Evolutionary conservation across 2,797 vertebrate species (phyloP).

Genomic region (Huso huso): DNA sequence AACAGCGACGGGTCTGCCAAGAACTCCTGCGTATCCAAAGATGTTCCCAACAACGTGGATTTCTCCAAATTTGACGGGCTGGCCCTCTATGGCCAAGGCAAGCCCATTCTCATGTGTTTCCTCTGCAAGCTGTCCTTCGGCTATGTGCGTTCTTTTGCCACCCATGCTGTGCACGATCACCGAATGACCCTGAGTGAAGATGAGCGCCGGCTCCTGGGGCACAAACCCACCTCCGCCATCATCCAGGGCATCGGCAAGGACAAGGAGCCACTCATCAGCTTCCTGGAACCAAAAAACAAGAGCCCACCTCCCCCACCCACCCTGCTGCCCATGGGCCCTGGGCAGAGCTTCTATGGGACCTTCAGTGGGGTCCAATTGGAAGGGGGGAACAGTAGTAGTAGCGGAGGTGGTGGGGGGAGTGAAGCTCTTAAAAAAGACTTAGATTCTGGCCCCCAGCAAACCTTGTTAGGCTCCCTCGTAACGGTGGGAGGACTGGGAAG

Average conservation of each 20-base stretch:
- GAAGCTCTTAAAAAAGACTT: slow-evolving; percentile 71
- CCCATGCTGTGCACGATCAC: slow-evolving; percentile 97
- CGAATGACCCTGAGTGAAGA: slow-evolving; percentile 97
- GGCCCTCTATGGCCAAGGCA: slow-evolving; percentile 96
- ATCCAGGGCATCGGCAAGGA: slow-evolving; percentile 99
- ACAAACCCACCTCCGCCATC: slow-evolving; percentile 97
- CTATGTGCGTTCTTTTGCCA: slow-evolving; percentile 94
- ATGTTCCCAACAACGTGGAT: slow-evolving; percentile 99
- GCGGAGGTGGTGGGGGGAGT: slow-evolving; percentile 41
- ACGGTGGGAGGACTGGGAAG: slow-evolving; percentile 81
- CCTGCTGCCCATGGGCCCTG: slow-evolving; percentile 85
- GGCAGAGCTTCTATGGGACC: slow-evolving; percentile 97
- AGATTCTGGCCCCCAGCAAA: slow-evolving; percentile 69
- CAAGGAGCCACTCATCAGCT: slow-evolving; percentile 99
- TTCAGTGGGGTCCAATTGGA: slow-evolving; percentile 97
- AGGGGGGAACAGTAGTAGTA: slow-evolving; percentile 51
- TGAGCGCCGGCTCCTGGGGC: slow-evolving; percentile 90
- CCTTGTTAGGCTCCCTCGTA: slow-evolving; percentile 67
- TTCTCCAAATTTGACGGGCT: slow-evolving; percentile 98
- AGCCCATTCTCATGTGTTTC: slow-evolving; percentile 99
- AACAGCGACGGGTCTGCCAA: slow-evolving; percentile 99
- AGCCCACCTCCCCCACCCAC: slow-evolving; percentile 82
- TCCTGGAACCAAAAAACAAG: slow-evolving; percentile 99
- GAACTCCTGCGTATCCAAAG: slow-evolving; percentile 99
- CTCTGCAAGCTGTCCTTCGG: slow-evolving; percentile 98